Conservation (phyloP, 2,888 invertebrate species). For the Philopedon plagiatum region DNA sequence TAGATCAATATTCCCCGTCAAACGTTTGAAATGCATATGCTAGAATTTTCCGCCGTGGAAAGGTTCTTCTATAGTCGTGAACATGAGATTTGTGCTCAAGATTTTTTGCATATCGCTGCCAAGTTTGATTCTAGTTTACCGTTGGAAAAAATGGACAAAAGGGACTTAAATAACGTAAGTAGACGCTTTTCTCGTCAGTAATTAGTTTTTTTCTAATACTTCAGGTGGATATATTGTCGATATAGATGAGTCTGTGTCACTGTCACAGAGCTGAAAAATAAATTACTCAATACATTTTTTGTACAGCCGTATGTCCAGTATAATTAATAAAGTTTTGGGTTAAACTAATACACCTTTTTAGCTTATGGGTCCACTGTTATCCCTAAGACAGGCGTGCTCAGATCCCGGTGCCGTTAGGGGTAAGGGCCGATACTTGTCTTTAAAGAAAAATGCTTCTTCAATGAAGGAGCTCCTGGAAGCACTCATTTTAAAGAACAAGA, state of each 20-base stretch:
- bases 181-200: too few relatives aligned
- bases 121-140: slow-evolving; percentile 68
- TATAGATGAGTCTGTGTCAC: too few relatives aligned
- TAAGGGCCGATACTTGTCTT: slow-evolving; percentile 71
- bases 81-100: slow-evolving; percentile 70
- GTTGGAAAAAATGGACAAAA: slow-evolving; percentile 69
- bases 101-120: slow-evolving; percentile 69
- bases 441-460: slow-evolving; percentile 72
- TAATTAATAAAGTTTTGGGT: too few relatives aligned
- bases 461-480: slow-evolving; percentile 78
- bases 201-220: too few relatives aligned
- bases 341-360: too few relatives aligned
- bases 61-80: slow-evolving; percentile 80
- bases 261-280: too few relatives aligned
- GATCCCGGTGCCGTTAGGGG: slow-evolving; percentile 77
- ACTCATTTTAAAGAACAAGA: slow-evolving; percentile 74
- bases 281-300: too few relatives aligned
- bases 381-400: slow-evolving; percentile 80
- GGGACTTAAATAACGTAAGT: slow-evolving; percentile 66
- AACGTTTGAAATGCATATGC: slow-evolving; percentile 72
- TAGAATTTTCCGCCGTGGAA: slow-evolving; percentile 81
- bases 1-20: slow-evolving; percentile 77
- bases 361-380: slow-evolving; percentile 76
- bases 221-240: too few relatives aligned
- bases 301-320: too few relatives aligned